Evolutionary conservation across 2,113 vertebrate genomes (phyloP).

Genomic region (Kryptolebias marmoratus): DNA sequence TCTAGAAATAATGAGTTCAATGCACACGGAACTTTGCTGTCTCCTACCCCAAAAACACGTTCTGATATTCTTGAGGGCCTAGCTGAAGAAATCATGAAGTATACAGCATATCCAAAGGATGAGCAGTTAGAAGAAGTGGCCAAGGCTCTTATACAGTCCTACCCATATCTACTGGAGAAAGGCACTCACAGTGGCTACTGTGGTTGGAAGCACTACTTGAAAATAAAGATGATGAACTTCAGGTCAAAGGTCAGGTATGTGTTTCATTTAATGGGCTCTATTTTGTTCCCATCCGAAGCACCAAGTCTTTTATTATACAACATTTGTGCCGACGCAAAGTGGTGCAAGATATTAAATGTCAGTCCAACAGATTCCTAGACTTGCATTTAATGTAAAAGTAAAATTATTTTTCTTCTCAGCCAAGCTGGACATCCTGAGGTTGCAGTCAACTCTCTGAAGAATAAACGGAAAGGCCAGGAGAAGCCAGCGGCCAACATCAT

Average conservation of each 20-base stretch:
- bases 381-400: neutral
- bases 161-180: slow-evolving; percentile 1
- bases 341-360: neutral
- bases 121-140: slow-evolving; percentile 1
- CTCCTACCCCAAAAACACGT: neutral
- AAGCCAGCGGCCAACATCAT: slow-evolving; percentile 1
- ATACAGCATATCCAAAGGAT: neutral
- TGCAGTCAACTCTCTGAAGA: neutral
- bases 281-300: neutral
- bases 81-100: slow-evolving; percentile 2
- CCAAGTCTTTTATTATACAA: too few species aligned
- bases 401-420: neutral
- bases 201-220: neutral
- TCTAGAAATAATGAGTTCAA: neutral
- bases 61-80: slow-evolving; percentile 7
- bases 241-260: neutral
- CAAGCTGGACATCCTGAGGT: slow-evolving; percentile 4
- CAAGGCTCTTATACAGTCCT: neutral
- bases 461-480: neutral
- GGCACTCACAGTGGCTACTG: neutral
- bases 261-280: neutral
- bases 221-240: neutral
- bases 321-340: neutral
- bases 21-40: neutral
- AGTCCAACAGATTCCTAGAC: neutral